Conservation (phyloP, 2,797 vertebrate genomes). For the Clarias platycephalus region DNA sequence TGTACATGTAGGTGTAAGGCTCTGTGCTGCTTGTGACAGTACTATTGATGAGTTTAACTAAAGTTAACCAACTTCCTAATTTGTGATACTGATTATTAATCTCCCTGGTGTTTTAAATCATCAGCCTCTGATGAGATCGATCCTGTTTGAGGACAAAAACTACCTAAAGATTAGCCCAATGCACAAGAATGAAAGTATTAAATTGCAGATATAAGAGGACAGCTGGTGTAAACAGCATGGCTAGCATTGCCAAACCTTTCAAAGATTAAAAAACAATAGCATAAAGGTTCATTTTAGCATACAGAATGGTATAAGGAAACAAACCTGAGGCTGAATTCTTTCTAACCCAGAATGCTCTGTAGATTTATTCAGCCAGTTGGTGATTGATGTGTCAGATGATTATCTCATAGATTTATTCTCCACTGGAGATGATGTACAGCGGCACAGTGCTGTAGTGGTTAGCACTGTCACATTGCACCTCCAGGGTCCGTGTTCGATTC, state of each 20-base stretch:
- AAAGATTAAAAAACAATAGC: background rate
- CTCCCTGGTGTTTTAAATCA: background rate
- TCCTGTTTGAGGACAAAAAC: background rate
- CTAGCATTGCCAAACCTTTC: background rate
- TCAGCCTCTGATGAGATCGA: background rate
- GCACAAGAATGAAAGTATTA: background rate
- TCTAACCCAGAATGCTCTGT: background rate
- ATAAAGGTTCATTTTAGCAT: background rate
- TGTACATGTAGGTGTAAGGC: slow-evolving; percentile 3
- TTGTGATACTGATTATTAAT: background rate
- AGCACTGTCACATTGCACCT: too few relatives aligned
- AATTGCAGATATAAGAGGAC: background rate
- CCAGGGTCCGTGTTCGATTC: too few relatives aligned
- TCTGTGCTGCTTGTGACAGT: background rate
- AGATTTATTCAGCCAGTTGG: background rate
- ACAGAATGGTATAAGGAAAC: background rate
- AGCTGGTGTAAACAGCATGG: background rate
- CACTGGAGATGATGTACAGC: background rate
- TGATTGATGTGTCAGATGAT: background rate
- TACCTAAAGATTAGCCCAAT: background rate
- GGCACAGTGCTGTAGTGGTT: too few relatives aligned
- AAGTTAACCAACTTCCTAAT: background rate
- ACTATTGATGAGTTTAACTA: background rate
- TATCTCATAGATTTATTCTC: background rate
- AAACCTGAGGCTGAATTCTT: slow-evolving; percentile 1